Evolutionary conservation across 2,888 invertebrate species (phyloP), one percentile per base, ranked within the genome.

Genomic region (Drosophila niveifrons): DNA sequence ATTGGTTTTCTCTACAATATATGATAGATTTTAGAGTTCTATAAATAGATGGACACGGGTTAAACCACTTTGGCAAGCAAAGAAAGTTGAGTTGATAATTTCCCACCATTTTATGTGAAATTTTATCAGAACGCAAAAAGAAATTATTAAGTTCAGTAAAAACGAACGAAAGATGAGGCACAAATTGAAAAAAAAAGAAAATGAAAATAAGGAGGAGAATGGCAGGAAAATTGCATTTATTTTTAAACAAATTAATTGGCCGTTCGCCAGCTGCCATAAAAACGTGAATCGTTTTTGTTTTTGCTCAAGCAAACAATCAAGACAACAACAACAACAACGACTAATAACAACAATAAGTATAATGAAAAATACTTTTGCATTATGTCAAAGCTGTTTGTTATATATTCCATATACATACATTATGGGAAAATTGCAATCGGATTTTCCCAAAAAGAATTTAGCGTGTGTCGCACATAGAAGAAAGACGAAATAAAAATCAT

Each of bases 211-310:
- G 23, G 43, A 56, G 59, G 55, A 56, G 13, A 64, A 50, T 52
- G 81, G 52, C 55, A 63, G 28, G 57, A 70, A 82, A 73, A 82
- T 69, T 70, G 80, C 64, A 87, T 85, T 85, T 85, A 85, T 88
- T 90, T 85, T 86, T 85, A 90, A 80, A 82, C 65, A 75, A 80
- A 77, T 89, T 88, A 89, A 90, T 88, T 85, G 85, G 85, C 72
- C 34, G 53, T 39, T 18, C 15, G 89, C 85, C 85, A 85, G 75
- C 56, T 73, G 86, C 87, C 90, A 89, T 85, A 90, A 85, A 84
- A 85, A 89, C 88, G 89, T 85, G 88, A 85, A 85, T 75, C 63
- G 56, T 72, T 82, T 72, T 70, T 88, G 65, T 78, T 78, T 64
- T 62, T 56, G 57, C 66, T 41, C 43, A 58, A 56, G 31, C 63